A percentile compares a stretch with the other conserved stretches of the same genome.
These are phyloP conservation scores for Paragorgia papillata DNA, from an alignment of 92 coral and sea anemone genomes.

Conservation along the genomic window DNA sequence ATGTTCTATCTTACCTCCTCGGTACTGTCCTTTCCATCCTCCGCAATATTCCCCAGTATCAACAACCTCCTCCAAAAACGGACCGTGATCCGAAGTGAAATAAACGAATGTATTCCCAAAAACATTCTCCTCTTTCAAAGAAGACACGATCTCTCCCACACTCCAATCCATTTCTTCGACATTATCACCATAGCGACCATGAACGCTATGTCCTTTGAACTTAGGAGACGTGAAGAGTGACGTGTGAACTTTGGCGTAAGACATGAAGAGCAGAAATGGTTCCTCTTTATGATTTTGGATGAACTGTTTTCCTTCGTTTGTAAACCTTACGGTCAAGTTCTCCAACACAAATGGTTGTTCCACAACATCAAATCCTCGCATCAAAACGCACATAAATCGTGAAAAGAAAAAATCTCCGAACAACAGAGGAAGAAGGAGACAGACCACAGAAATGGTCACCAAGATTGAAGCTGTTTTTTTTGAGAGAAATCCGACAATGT, in stretches of 20 bases:
- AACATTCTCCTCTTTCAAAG: conserved; percentile 60
- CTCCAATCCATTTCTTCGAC: conserved; percentile 98
- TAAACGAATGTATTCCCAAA: conserved; percentile 77
- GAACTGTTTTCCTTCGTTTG: conserved; percentile 74
- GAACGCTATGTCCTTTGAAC: conserved; percentile 71
- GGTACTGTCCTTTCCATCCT: conserved; percentile 81
- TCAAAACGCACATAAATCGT: conserved; percentile 55
- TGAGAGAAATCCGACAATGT: neutral
- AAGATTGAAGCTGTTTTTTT: neutral
- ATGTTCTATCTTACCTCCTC: conserved; percentile 91
- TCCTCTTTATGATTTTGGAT: conserved; percentile 54
- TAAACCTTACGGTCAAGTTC: conserved; percentile 78
- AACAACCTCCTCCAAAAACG: conserved; percentile 65
- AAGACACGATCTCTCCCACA: conserved; percentile 75
- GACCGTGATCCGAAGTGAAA: conserved; percentile 89
- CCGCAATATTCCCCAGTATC: conserved; percentile 69
- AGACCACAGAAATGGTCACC: neutral
- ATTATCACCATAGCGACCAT: conserved; percentile 86
- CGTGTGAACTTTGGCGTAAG: conserved; percentile 85
- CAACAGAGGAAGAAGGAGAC: neutral
- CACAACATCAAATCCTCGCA: conserved; percentile 75
- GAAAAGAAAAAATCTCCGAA: neutral
- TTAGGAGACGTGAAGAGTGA: conserved; percentile 66
- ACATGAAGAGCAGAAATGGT: conserved; percentile 79
- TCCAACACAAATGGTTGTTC: conserved; percentile 79